Percentiles rank a stretch among this genome's conserved stretches.
Evolutionary conservation across 1,140 invertebrate species (phyloP).

Genomic region (Ruditapes philippinarum): DNA sequence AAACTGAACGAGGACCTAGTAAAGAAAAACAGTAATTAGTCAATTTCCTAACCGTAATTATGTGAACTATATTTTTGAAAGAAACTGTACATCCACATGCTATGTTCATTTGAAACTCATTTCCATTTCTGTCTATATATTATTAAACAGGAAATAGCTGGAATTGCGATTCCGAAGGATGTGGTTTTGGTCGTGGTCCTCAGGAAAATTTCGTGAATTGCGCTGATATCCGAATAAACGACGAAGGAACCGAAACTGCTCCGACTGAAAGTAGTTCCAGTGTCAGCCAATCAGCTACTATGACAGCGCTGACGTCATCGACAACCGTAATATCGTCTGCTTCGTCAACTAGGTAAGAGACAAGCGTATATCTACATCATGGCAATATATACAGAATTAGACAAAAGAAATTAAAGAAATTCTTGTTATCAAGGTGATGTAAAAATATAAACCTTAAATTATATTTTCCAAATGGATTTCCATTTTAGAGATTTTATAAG

Average conservation of each 20-base stretch:
- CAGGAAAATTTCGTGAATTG: conserved; percentile 17
- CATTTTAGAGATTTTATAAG: too few relatives aligned
- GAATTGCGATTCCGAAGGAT: neutral
- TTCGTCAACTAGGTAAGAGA: neutral
- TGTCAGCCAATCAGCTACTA: neutral
- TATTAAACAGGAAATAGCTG: neutral
- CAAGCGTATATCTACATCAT: neutral
- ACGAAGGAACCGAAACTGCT: neutral
- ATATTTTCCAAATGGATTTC: too few relatives aligned
- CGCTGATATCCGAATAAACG: neutral
- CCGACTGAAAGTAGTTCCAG: neutral
- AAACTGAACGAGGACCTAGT: too few relatives aligned
- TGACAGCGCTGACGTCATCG: neutral
- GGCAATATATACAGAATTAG: neutral
- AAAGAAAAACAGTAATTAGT: too few relatives aligned
- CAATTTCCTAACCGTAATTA: too few relatives aligned
- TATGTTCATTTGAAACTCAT: too few relatives aligned
- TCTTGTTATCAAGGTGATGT: too few relatives aligned
- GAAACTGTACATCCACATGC: too few relatives aligned
- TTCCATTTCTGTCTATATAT: too few relatives aligned
- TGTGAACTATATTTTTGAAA: too few relatives aligned
- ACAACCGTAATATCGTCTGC: neutral
- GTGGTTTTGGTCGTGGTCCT: neutral
- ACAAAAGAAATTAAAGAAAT: neutral
- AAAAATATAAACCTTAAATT: too few relatives aligned